Evolutionary conservation across 2,797 vertebrate genomes (phyloP).

Genomic region (Hoplostethus mediterraneus): DNA sequence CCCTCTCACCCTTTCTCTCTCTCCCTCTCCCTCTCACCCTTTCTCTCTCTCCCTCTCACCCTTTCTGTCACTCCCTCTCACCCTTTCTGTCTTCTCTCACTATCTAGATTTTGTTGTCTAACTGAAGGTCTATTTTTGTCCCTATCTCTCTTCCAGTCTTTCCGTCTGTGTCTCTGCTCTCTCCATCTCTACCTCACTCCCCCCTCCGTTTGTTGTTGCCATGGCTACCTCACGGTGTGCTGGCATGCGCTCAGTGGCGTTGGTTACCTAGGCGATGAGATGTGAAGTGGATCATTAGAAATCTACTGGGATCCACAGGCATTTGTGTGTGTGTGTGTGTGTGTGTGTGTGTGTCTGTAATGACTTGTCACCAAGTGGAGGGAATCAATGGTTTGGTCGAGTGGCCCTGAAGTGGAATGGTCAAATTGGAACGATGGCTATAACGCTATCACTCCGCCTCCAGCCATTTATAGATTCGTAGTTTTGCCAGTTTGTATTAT

Average conservation of each 20-base stretch:
- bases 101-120: not conserved
- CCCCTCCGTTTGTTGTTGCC: conserved; percentile 71
- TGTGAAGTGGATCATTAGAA: conserved; percentile 71
- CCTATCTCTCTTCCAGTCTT: conserved; percentile 24
- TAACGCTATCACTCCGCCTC: conserved; percentile 40
- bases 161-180: conserved; percentile 43
- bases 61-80: conserved; percentile 45
- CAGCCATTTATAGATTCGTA: conserved; percentile 52
- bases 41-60: not conserved
- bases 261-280: conserved; percentile 70
- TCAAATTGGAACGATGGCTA: conserved; percentile 30
- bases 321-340: conserved; percentile 8
- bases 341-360: conserved; percentile 1
- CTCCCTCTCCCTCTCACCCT: conserved; percentile 19
- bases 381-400: conserved; percentile 44
- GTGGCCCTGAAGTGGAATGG: conserved; percentile 34
- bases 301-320: conserved; percentile 44
- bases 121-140: not conserved
- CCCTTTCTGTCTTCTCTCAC: conserved; percentile 22
- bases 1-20: conserved; percentile 22
- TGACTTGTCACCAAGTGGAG: conserved; percentile 28
- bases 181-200: conserved; percentile 60
- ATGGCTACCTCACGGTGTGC: conserved; percentile 74
- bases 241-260: conserved; percentile 71
- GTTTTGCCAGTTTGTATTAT: conserved; percentile 48